Percentiles rank a stretch among this genome's conserved stretches.
phyloP scores from a whole-genome alignment of 2,113 vertebrate genomes.

The Gambusia affinis region DNA sequence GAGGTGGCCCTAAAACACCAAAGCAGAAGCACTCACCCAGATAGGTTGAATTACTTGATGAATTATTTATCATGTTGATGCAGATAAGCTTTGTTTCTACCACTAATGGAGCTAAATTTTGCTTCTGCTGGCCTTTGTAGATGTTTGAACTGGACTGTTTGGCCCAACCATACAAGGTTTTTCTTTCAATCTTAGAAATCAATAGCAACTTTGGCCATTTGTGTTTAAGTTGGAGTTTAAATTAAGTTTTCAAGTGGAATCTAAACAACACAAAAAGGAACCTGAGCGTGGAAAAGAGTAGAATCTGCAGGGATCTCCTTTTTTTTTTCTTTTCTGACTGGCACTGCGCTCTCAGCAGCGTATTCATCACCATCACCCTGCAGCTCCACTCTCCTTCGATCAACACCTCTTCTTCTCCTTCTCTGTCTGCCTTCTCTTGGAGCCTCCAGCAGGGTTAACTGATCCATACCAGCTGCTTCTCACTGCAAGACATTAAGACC shows the following conservation, averaged over 20 bases:
- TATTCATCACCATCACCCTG: conserved; percentile 38
- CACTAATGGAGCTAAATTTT: conserved; percentile 35
- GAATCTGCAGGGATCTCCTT: conserved; percentile 15
- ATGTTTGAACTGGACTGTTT: conserved; percentile 12
- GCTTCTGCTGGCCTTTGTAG: conserved; percentile 34
- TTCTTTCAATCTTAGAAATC: background rate
- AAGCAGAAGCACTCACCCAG: conserved; percentile 33
- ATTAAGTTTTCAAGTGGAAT: background rate
- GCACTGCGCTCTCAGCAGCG: conserved; percentile 15
- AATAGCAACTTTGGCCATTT: conserved; percentile 9
- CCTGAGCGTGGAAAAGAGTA: background rate
- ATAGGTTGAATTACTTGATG: conserved; percentile 53
- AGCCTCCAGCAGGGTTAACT: conserved; percentile 44
- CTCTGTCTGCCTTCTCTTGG: conserved; percentile 18
- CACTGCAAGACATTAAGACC: conserved; percentile 27
- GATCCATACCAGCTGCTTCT: conserved; percentile 59
- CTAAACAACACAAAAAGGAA: background rate
- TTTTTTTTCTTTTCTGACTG: conserved; percentile 14
- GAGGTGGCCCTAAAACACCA: conserved; percentile 35
- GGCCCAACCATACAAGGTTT: background rate
- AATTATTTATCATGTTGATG: conserved; percentile 63
- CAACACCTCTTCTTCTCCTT: conserved; percentile 23
- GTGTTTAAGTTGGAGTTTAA: background rate
- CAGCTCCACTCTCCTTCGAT: conserved; percentile 21
- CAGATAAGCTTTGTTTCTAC: conserved; percentile 35